Base-by-base conservation (phyloP, 1,140 invertebrate species). In the Drosophila melanica region DNA sequence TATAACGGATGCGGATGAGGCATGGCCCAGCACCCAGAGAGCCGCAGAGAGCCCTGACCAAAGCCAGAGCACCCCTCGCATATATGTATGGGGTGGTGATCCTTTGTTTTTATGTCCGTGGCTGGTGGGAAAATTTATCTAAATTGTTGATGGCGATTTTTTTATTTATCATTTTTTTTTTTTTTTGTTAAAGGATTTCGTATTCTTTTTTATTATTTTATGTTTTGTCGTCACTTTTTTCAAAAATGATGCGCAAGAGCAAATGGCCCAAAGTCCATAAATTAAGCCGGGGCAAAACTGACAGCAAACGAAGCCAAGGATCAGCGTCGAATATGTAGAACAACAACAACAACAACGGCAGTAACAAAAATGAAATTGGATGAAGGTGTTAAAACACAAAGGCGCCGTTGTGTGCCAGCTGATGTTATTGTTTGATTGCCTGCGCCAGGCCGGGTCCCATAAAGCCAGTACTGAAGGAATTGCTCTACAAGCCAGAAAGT, bases 101-200 rank as follows among this genome's bases (percentile, higher is more conserved):
- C 42, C 84, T 79, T 87, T 86, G 84, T 87, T 87, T 86, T 86
- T 89, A 77, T 81, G 81, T 64, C 79, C 75, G 76, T 79, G 67
- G 90, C 90, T 90, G 90, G 90, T 91, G 90, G 90, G 90, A 91
- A 91, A 91, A 91, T 91, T 91, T 91, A 91, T 91, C 86, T 90
- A 91, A 90, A 90, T 91, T 90, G 81, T 87, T 86, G 85, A 82
- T 86, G 89, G 76, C 80, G 65, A 78, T 76, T 67, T 68, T 57
- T 66, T 62, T 45, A 66, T 69, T 58, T 78, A 59, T 64, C 7
- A 3, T 9, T 68, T 41, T 57, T 48, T 69, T 84, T 74, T 78
- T 14, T 39, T 69, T 55, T 44, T 73, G 57, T 67, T 72, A 81
- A 82, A 53, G 73, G 70, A 73, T 78, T 81, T 86, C 53, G 69